Base-by-base conservation (phyloP, 1,140 invertebrate genomes). In the Idris sp. region DNA sequence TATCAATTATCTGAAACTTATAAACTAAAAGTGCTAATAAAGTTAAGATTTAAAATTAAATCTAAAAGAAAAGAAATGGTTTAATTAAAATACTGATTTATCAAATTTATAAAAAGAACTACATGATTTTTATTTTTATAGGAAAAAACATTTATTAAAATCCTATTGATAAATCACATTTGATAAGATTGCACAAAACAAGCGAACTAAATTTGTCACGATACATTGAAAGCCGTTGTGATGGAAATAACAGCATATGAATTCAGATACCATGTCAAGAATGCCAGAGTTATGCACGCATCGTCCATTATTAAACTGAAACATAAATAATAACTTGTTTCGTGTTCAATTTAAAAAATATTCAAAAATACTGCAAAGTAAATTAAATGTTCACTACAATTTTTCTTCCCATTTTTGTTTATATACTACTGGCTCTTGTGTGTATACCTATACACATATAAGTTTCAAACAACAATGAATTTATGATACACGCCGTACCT, bases 171-270 rank as follows among this genome's bases (percentile, higher is more conserved):
- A n/a, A n/a, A n/a, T n/a, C n/a, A n/a, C n/a, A n/a, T n/a, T n/a
- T n/a, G n/a, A n/a, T 41, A 46, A 19, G 31, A 26, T 48, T 48
- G 43, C 25, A 28, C 30, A 36, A 46, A 59, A 59, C 18, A 38
- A 59, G 19, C 7, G 15, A 14, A n/a, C 9, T 5, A 25, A 59
- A 59, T 46, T 59, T 59, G 48, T 59, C 30, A 33, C 31, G 19
- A 48, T 59, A 59, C 54, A 59, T 46, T 46, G 54, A 46, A 46
- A 46, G 43, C 33, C 28, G 15, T 31, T 38, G 15, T 28, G 7
- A 19, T 26, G 51, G 36, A 56, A 43, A 16, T 43, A 56, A 56
- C 26, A 26, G 51, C 51, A 33, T 43, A 56, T 30, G 49, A 54
- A 54, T 28, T 43, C 2, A 43, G 16, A 31, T 54, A 41, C 22